Evolutionary conservation across 2,113 vertebrate genomes (phyloP).

Genomic region (Embiotoca jacksoni): DNA sequence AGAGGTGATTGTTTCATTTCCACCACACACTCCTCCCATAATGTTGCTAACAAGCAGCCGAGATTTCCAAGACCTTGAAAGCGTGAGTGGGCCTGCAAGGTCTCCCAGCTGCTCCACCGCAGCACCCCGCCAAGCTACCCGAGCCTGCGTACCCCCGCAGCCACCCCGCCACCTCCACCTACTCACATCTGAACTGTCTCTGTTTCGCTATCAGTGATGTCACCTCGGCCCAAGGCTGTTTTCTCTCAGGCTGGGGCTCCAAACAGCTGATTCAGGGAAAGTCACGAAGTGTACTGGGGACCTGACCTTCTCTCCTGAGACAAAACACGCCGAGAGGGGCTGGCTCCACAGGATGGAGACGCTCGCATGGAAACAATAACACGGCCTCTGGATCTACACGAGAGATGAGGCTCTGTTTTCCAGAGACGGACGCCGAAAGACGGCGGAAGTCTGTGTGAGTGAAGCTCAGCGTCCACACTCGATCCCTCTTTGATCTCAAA

Average conservation of each 20-base stretch:
- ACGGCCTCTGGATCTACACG: constrained; percentile 53
- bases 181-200: constrained; percentile 67
- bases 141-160: constrained; percentile 1
- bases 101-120: constrained; percentile 69
- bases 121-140: constrained; percentile 23
- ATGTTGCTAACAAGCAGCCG: constrained; percentile 49
- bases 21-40: constrained; percentile 38
- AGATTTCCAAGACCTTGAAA: constrained; percentile 68
- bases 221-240: constrained; percentile 81
- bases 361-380: constrained; percentile 82
- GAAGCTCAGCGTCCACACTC: background rate
- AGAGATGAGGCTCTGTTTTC: constrained; percentile 66
- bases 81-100: constrained; percentile 55
- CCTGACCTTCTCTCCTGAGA: constrained; percentile 90
- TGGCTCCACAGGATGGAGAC: constrained; percentile 80
- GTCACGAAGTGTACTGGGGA: constrained; percentile 84
- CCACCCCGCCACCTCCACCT: constrained; percentile 21
- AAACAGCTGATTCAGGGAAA: constrained; percentile 89
- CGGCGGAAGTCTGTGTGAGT: constrained; percentile 16
- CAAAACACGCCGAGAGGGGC: constrained; percentile 86
- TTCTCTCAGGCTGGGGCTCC: constrained; percentile 78
- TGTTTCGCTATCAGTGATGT: constrained; percentile 87
- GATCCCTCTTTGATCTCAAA: constrained; percentile 3
- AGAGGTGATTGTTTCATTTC: constrained; percentile 52
- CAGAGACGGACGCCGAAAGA: constrained; percentile 29